These are phyloP conservation scores for Psittacara wagleri DNA, from an alignment of 2,113 vertebrate species.

Conservation along the genomic window DNA sequence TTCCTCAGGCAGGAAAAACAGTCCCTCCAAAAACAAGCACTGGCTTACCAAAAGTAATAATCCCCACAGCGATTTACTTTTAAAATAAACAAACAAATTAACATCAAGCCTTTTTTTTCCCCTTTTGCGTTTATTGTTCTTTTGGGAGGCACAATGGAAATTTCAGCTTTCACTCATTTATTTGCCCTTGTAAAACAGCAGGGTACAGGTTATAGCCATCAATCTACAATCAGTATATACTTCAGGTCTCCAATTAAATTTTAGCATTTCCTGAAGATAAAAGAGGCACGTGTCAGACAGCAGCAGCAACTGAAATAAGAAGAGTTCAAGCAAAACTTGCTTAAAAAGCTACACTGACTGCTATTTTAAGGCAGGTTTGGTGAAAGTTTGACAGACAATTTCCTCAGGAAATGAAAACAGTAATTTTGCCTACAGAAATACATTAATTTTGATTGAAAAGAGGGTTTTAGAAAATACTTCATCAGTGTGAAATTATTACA, in stretches of 20 bases:
- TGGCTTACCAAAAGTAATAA: background rate
- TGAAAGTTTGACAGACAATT: background rate
- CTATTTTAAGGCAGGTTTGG: conserved; percentile 61
- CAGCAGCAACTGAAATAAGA: background rate
- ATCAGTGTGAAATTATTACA: background rate
- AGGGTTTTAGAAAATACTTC: background rate
- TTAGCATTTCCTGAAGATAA: background rate
- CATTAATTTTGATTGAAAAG: background rate
- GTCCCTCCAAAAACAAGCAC: background rate
- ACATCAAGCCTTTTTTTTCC: background rate
- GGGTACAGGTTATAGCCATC: background rate
- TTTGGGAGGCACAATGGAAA: conserved; percentile 1
- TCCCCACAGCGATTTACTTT: background rate
- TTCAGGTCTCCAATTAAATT: background rate
- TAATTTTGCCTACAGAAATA: conserved; percentile 14
- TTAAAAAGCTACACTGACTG: background rate
- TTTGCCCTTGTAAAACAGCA: background rate
- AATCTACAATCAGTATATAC: background rate
- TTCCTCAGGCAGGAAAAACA: background rate
- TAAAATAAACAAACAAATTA: background rate
- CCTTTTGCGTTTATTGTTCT: conserved; percentile 34
- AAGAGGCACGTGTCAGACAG: background rate
- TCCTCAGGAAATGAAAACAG: conserved; percentile 8
- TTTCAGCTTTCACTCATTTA: background rate
- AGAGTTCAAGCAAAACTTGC: background rate